phyloP scores from a whole-genome alignment of 23 tunicate species.

The Phallusia fumigata region DNA sequence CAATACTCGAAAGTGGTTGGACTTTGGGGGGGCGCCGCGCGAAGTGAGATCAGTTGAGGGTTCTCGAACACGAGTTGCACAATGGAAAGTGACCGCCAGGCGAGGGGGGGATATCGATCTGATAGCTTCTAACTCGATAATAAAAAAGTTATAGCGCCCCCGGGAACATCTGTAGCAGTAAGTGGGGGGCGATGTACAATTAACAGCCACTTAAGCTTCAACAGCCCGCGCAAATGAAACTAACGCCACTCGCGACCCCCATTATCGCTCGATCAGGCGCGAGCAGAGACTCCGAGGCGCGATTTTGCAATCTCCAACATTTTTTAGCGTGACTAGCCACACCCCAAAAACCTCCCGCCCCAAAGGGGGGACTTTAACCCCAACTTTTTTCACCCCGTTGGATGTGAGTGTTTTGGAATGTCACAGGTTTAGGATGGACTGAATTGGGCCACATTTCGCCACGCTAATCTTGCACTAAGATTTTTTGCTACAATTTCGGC shows the following conservation, averaged over 20 bases:
- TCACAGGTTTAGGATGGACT: too few relatives aligned
- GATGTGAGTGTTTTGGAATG: neutral
- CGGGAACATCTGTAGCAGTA: neutral
- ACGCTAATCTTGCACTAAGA: too few relatives aligned
- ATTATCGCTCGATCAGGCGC: neutral
- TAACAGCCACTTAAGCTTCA: neutral
- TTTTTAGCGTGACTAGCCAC: neutral
- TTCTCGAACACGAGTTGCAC: neutral
- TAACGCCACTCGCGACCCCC: neutral
- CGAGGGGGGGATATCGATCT: neutral
- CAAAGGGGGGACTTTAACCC: neutral
- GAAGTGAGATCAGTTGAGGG: neutral
- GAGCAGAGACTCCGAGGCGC: neutral
- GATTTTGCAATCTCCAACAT: neutral
- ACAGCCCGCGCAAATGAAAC: neutral
- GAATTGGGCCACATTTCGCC: too few relatives aligned
- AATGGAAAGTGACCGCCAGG: conserved; percentile 1
- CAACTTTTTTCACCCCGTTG: neutral
- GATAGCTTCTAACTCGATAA: neutral
- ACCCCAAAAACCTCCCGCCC: neutral
- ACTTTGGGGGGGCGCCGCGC: neutral
- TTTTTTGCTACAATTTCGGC: too few relatives aligned
- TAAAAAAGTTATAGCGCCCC: conserved; percentile 11
- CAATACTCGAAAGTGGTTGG: conserved; percentile 5
- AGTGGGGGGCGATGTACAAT: conserved; percentile 2